Conservation (phyloP, 2,797 vertebrate species). For the Sphenopsis melanotis region DNA sequence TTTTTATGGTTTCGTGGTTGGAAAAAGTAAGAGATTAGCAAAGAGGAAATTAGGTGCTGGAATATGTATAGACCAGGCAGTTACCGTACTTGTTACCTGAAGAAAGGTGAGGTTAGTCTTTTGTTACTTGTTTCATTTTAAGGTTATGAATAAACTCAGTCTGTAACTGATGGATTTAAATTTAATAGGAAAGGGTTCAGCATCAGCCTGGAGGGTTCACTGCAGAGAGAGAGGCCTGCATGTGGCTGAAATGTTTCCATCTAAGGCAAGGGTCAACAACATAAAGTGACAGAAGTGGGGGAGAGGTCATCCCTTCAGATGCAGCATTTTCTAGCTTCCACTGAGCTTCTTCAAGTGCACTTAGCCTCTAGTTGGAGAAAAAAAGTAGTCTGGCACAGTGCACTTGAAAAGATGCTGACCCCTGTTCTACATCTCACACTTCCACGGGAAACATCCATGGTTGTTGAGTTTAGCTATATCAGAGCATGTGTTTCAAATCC, state of each 20-base stretch:
- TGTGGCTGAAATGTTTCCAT: background rate
- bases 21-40: background rate
- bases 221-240: background rate
- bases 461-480: slow-evolving; percentile 7
- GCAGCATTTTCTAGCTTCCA: background rate
- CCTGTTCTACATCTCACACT: background rate
- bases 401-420: slow-evolving; percentile 2
- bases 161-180: background rate
- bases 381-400: background rate
- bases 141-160: background rate
- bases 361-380: background rate
- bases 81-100: background rate
- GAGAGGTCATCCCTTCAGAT: background rate
- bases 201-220: background rate
- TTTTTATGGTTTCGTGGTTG: background rate
- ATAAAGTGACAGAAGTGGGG: background rate
- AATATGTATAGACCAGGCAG: background rate
- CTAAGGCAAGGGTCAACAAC: background rate
- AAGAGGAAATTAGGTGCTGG: background rate
- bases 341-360: background rate
- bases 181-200: background rate
- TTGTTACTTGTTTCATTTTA: background rate
- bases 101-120: background rate
- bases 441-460: background rate
- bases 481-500: slow-evolving; percentile 29